These are phyloP conservation scores for Andricus curvator DNA, from an alignment of 2,888 invertebrate species.

Conservation along the genomic window DNA sequence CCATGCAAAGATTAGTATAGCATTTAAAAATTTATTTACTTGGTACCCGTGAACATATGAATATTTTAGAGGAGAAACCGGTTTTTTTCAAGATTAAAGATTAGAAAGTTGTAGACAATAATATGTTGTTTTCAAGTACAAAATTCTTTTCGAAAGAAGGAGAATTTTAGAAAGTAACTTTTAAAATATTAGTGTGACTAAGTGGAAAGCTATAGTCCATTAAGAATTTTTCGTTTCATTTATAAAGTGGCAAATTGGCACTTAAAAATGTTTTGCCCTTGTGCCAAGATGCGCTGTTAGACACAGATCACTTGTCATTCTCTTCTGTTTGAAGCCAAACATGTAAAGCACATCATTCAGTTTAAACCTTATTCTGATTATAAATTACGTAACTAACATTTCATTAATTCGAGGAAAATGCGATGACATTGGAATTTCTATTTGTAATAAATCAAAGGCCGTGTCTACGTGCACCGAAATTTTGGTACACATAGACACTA, in stretches of 20 bases:
- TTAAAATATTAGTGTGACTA: not conserved
- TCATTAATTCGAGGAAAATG: not conserved
- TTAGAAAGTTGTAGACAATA: not conserved
- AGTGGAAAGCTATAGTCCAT: not conserved
- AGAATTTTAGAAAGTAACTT: not conserved
- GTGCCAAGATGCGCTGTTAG: conserved; percentile 27
- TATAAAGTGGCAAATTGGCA: conserved; percentile 28
- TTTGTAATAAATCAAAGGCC: too few relatives aligned
- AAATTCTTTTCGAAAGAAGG: not conserved
- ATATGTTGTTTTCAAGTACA: not conserved
- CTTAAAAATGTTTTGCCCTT: conserved; percentile 18
- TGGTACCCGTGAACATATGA: too few relatives aligned
- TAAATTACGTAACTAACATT: not conserved
- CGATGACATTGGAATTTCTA: not conserved
- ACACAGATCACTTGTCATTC: conserved; percentile 26
- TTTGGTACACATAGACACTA: too few relatives aligned
- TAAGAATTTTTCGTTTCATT: conserved; percentile 15
- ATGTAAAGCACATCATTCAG: not conserved
- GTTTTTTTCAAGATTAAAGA: too few relatives aligned
- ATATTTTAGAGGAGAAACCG: too few relatives aligned
- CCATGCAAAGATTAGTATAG: not conserved
- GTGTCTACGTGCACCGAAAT: too few relatives aligned
- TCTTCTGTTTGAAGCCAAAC: not conserved
- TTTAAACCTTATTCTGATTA: not conserved
- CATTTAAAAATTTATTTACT: not conserved